Conservation (phyloP, 2,888 invertebrate species). For the Epinotia nisella region DNA sequence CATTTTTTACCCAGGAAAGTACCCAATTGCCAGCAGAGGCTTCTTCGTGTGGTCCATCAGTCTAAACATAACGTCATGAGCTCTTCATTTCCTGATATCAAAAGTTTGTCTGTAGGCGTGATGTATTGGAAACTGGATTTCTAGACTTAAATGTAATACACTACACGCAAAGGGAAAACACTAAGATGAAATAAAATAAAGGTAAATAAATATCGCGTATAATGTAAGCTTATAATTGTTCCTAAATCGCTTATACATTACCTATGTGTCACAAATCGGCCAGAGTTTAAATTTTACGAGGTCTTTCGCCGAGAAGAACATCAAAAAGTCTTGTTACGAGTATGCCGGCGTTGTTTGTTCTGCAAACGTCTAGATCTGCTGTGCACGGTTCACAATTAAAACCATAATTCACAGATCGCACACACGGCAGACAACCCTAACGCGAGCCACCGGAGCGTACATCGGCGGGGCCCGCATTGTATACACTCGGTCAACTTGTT, state of each 20-base stretch:
- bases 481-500: conserved; percentile 23
- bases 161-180: neutral
- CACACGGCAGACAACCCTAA: conserved; percentile 25
- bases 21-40: too few species aligned
- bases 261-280: too few species aligned
- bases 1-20: too few species aligned
- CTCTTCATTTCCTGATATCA: neutral
- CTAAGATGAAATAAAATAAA: neutral
- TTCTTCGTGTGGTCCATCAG: too few species aligned
- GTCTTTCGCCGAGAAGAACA: too few species aligned
- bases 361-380: neutral
- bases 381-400: neutral
- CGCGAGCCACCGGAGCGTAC: conserved; percentile 21
- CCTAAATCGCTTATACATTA: too few species aligned
- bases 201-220: too few species aligned
- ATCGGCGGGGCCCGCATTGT: conserved; percentile 25
- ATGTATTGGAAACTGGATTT: neutral
- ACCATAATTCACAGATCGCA: conserved; percentile 42
- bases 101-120: neutral
- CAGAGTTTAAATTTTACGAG: too few species aligned
- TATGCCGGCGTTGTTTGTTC: neutral
- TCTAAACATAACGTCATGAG: neutral
- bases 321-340: too few species aligned
- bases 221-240: too few species aligned
- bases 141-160: neutral